Evolutionary conservation across 2,797 vertebrate genomes (phyloP).

Genomic region (Simalia tracyae): DNA sequence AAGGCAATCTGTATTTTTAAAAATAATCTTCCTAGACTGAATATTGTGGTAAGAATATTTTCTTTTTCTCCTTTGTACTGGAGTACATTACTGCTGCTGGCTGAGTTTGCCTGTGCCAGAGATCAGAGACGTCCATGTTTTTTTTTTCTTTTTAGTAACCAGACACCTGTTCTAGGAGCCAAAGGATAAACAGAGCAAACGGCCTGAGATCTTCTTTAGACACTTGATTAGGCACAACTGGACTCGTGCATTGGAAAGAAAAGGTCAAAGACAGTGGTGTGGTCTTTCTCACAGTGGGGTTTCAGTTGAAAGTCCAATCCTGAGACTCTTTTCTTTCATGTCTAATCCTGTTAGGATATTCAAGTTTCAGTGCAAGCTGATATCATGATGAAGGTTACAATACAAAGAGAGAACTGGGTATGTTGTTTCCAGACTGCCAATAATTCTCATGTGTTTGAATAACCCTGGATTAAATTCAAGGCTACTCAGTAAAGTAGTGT

Average conservation of each 20-base stretch:
- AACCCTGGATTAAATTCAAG: conserved; percentile 71
- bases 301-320: conserved; percentile 67
- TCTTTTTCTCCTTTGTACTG: conserved; percentile 13
- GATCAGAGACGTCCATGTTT: conserved; percentile 37
- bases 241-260: conserved; percentile 45
- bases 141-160: conserved; percentile 58
- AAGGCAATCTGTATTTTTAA: neutral
- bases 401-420: conserved; percentile 53
- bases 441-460: conserved; percentile 64
- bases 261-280: conserved; percentile 60
- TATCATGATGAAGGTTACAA: conserved; percentile 65
- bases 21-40: neutral
- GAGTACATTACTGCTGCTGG: neutral
- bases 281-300: conserved; percentile 64
- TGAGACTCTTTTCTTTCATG: conserved; percentile 64
- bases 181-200: conserved; percentile 61
- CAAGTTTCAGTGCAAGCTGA: conserved; percentile 76
- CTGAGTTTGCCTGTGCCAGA: neutral
- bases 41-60: conserved; percentile 13
- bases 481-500: conserved; percentile 58
- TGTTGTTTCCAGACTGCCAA: conserved; percentile 61
- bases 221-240: conserved; percentile 55
- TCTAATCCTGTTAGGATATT: conserved; percentile 71
- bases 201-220: conserved; percentile 57
- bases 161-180: conserved; percentile 64